Conservation (phyloP, 2,113 vertebrate species). For the Gnathonemus longibarbis region DNA sequence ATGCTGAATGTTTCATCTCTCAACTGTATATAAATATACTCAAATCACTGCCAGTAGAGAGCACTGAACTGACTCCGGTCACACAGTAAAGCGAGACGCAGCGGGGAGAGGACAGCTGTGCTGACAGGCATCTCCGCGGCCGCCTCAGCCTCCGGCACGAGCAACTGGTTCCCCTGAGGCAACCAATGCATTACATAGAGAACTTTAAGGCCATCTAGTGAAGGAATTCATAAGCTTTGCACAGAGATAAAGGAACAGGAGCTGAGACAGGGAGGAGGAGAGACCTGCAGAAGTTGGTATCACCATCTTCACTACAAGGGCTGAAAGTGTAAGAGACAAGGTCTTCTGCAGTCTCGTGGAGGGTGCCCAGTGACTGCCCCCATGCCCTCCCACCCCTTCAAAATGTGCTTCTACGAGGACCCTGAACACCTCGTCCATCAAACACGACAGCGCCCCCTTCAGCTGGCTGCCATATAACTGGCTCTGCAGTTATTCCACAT, state of each 20-base stretch:
- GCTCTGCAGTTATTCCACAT: not conserved
- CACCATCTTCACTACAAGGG: not conserved
- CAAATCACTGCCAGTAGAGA: not conserved
- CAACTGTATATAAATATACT: not conserved
- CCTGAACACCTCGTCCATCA: not conserved
- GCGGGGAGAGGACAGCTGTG: not conserved
- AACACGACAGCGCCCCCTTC: not conserved
- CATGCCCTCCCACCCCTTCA: not conserved
- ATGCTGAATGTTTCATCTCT: not conserved
- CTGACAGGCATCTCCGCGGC: not conserved
- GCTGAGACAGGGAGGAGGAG: not conserved
- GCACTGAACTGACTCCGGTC: not conserved
- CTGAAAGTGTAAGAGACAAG: not conserved
- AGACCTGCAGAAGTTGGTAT: not conserved
- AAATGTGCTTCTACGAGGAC: not conserved
- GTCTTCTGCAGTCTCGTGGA: not conserved
- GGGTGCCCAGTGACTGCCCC: not conserved
- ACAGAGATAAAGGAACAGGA: not conserved
- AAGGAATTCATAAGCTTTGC: slow-evolving; percentile 26
- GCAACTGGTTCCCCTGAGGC: slow-evolving; percentile 52
- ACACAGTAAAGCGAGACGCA: not conserved
- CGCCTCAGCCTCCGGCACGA: slow-evolving; percentile 21
- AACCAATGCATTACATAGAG: slow-evolving; percentile 24
- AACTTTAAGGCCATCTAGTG: slow-evolving; percentile 60
- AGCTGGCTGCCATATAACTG: not conserved